Evolutionary conservation across 2,113 vertebrate species (phyloP), one percentile per base, ranked within the genome.

Genomic region (Pituophis catenifer): DNA sequence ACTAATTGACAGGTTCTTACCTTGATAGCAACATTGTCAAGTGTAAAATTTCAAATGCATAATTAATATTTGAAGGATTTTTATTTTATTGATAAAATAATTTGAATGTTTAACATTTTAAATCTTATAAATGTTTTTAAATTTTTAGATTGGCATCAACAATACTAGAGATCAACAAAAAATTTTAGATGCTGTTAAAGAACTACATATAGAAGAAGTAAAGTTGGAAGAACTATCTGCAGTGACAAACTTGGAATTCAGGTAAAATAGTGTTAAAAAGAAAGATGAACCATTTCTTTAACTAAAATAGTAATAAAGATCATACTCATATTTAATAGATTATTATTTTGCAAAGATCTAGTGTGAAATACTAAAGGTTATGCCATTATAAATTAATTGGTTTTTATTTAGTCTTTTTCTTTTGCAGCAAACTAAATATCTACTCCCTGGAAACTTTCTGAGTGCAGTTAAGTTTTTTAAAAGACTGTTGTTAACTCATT

Each of bases 101-200:
- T 91, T 26, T 29, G 26, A 62, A 38, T 89, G 85, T 54, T 85
- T 48, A 65, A 85, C 44, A 15, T 6, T 86, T 93, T 75, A 91
- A n/a, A 94, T 90, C 2, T 81, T 95, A 33, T 13, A 3, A 58
- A 57, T 70, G 95, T 55, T 29, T 89, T 93, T 90, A 89, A 29
- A 15, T 92, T 95, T 95, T 94, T 96, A 99, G 99, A 97, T 98
- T 90, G 99, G 99, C 24, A 95, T 99, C 97, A 97, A 94, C 81
- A 95, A 98, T 95, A 96, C 96, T 62, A 96, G 29, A 95, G 99
- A 99, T 94, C 98, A 98, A 75, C 96, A 98, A 95, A 99, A 98
- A 97, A 95, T 99, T 93, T 88, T 99, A 92, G 96, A 89, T 86
- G 98, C 98, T 94, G 52, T 98, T 96, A 97, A 97, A 0, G 97